These are phyloP conservation scores for Lutraria lutraria DNA, from an alignment of 2,888 invertebrate species.

Conservation along the genomic window DNA sequence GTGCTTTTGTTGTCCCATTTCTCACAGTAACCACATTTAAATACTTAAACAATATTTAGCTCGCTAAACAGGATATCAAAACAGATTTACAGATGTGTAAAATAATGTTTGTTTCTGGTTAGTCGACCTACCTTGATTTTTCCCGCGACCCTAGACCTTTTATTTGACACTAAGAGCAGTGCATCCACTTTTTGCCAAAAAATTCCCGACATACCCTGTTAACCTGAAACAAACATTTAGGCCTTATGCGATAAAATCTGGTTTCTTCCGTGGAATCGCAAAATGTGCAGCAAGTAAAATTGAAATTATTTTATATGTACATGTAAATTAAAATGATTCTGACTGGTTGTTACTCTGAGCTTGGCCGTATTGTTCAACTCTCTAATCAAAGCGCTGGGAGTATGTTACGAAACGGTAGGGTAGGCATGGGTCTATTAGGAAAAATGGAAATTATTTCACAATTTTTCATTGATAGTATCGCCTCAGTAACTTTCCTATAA, in stretches of 20 bases:
- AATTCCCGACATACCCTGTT: too few relatives aligned
- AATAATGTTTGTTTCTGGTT: too few relatives aligned
- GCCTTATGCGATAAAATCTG: too few relatives aligned
- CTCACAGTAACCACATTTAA: not conserved
- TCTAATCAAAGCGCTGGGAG: not conserved
- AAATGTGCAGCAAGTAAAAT: too few relatives aligned
- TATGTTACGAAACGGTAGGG: not conserved
- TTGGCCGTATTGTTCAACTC: not conserved
- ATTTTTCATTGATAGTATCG: not conserved
- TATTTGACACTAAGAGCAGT: too few relatives aligned
- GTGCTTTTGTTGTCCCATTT: not conserved
- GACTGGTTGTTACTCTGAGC: not conserved
- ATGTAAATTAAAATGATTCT: not conserved
- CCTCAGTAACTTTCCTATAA: not conserved
- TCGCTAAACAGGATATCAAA: not conserved
- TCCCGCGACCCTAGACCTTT: too few relatives aligned
- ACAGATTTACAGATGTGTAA: not conserved
- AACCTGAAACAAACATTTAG: too few relatives aligned
- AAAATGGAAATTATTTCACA: not conserved
- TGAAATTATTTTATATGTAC: too few relatives aligned
- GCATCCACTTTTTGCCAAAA: too few relatives aligned
- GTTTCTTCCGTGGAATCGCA: too few relatives aligned
- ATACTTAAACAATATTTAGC: not conserved
- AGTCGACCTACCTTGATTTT: too few relatives aligned
- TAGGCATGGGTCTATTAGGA: not conserved